phyloP scores from a whole-genome alignment of 2,888 invertebrate genomes.

The Euproctis similis region DNA sequence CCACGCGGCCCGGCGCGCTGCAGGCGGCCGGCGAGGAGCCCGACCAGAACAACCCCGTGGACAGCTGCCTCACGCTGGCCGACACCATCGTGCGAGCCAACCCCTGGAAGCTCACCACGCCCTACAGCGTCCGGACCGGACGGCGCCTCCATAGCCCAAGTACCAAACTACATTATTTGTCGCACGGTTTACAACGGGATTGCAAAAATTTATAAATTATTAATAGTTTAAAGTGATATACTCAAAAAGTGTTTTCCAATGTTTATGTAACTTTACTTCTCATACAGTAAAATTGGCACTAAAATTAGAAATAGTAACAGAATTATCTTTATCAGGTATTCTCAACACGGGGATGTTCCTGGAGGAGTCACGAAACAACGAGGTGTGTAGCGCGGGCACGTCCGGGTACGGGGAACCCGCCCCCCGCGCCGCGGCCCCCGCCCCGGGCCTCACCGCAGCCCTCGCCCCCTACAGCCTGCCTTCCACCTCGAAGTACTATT shows the following conservation, averaged over 20 bases:
- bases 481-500: constrained; percentile 64
- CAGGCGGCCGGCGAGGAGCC: constrained; percentile 38
- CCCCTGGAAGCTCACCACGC: constrained; percentile 52
- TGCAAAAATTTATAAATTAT: too few relatives aligned
- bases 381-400: constrained; percentile 37
- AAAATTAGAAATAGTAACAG: too few relatives aligned
- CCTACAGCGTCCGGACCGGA: constrained; percentile 33
- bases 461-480: constrained; percentile 48
- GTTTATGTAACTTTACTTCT: too few relatives aligned
- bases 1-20: constrained; percentile 47
- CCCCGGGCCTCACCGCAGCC: constrained; percentile 25
- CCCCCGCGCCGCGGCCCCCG: constrained; percentile 19
- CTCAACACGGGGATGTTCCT: constrained; percentile 48
- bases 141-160: constrained; percentile 46
- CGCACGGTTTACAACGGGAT: too few relatives aligned
- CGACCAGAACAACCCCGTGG: constrained; percentile 59
- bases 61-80: constrained; percentile 43
- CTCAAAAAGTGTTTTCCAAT: too few relatives aligned
- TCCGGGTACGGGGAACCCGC: constrained; percentile 40
- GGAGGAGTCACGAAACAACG: constrained; percentile 57
- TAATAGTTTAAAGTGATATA: too few relatives aligned
- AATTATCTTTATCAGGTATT: constrained; percentile 29
- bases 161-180: too few relatives aligned
- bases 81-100: constrained; percentile 41
- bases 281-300: too few relatives aligned